Base-by-base conservation (phyloP, 2,888 invertebrate genomes). In the Smittia sp. region DNA sequence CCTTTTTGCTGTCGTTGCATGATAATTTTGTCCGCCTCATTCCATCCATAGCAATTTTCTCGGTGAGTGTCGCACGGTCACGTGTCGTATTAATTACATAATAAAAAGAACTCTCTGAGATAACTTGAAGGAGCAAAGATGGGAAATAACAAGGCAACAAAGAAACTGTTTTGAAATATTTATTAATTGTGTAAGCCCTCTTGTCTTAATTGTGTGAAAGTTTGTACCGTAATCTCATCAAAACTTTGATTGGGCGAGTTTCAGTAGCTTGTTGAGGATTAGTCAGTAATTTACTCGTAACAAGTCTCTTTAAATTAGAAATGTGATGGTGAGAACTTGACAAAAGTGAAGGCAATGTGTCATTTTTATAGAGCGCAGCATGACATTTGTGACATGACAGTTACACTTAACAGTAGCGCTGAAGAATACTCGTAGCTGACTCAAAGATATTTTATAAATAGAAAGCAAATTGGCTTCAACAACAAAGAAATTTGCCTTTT, bases 41-140 rank as follows among this genome's bases (percentile, higher is more conserved):
- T 27, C 38, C 32, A 18, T 41, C 67, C 38, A 6, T 15, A 3
- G 24, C 27, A 67, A 67, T 67, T 67, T 25, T 18, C 20, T 39
- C 18, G 15, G 22, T 39, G 22, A 39, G 15, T 69, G 15, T 41
- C 1, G 9, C 67, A 22, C 20, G 9, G 68, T 69, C 68, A 69
- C 68, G 68, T 46, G 68, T 52, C n/a, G 18, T 69, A 46, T 69
- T 69, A 69, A 69, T 69, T 69, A 69, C 24, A 46, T 69, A 22
- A 69, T 52, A 25, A 52, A 67, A 69, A 58, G 58, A 58, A 22
- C 18, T 58, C 18, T 9, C 22, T 22, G 2, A 6, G 46, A 13
- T 46, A 62, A 22, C 11, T 13, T 20, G 1, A 24, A 62, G 22
- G 18, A 54, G 15, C 54, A 32, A 46, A 46, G 46, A 11, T 46